phyloP scores from a whole-genome alignment of 2,888 invertebrate genomes.

The Cylloceria caligata region DNA sequence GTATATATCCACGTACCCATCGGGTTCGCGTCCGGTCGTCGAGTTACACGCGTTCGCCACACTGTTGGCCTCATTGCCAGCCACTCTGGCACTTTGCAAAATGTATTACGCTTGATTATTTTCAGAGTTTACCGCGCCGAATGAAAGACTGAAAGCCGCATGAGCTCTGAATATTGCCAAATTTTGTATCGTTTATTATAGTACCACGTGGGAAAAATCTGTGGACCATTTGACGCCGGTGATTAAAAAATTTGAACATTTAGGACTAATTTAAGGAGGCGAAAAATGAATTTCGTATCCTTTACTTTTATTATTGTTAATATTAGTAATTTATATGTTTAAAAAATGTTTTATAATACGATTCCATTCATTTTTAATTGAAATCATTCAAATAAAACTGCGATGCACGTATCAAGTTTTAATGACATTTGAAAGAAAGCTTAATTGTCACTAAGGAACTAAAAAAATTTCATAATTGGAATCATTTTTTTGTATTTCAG shows the following conservation, averaged over 20 bases:
- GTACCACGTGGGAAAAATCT: neutral
- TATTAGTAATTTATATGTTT: no score
- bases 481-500: no score
- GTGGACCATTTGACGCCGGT: neutral
- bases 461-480: no score
- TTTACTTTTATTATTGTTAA: neutral
- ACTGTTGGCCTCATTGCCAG: constrained; percentile 52
- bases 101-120: constrained; percentile 47
- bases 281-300: neutral
- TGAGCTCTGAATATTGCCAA: neutral
- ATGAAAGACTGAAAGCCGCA: constrained; percentile 5
- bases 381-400: no score
- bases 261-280: neutral
- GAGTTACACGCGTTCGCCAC: constrained; percentile 56
- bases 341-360: no score
- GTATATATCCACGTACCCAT: constrained; percentile 51
- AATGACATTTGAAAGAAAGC: no score
- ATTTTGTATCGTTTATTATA: constrained; percentile 7
- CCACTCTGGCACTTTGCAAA: constrained; percentile 34
- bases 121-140: constrained; percentile 4
- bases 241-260: neutral
- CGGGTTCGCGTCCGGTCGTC: constrained; percentile 50
- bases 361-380: no score
- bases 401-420: no score
- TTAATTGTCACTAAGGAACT: no score